These are phyloP conservation scores for Diachrysia chrysitis DNA, from an alignment of 2,888 invertebrate species.

Conservation along the genomic window DNA sequence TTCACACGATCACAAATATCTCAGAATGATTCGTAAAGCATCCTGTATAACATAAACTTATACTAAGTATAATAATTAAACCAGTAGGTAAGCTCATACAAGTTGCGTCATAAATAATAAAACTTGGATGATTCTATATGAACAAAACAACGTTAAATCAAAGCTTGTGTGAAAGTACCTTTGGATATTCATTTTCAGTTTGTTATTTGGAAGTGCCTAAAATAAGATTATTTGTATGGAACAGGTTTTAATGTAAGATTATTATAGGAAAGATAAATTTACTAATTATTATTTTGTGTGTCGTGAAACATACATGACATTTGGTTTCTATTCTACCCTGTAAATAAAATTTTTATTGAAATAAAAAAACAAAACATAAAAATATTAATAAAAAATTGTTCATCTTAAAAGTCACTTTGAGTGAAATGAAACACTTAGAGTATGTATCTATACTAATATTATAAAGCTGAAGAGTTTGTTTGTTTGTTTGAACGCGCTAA, in stretches of 20 bases:
- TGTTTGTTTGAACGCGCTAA: no score
- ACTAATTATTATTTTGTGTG: no score
- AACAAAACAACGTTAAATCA: constrained; percentile 75
- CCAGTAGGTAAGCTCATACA: constrained; percentile 54
- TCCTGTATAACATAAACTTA: constrained; percentile 16
- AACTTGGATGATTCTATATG: constrained; percentile 72
- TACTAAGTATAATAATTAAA: constrained; percentile 51
- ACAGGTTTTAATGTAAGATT: neutral
- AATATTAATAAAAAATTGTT: no score
- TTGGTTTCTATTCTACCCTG: no score
- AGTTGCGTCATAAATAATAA: constrained; percentile 72
- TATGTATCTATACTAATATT: no score
- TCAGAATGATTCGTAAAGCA: neutral
- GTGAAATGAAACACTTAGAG: no score
- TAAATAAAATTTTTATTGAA: no score
- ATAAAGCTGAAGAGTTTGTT: no score
- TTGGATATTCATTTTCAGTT: constrained; percentile 40
- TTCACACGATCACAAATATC: neutral
- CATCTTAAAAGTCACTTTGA: no score
- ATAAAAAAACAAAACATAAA: no score
- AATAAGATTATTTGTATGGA: neutral
- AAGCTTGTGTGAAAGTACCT: constrained; percentile 49
- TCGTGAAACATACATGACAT: no score
- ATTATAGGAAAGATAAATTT: no score
- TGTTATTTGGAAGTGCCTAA: constrained; percentile 32